phyloP scores from a whole-genome alignment of 2,113 vertebrate genomes.

The Peromyscus californicus region DNA sequence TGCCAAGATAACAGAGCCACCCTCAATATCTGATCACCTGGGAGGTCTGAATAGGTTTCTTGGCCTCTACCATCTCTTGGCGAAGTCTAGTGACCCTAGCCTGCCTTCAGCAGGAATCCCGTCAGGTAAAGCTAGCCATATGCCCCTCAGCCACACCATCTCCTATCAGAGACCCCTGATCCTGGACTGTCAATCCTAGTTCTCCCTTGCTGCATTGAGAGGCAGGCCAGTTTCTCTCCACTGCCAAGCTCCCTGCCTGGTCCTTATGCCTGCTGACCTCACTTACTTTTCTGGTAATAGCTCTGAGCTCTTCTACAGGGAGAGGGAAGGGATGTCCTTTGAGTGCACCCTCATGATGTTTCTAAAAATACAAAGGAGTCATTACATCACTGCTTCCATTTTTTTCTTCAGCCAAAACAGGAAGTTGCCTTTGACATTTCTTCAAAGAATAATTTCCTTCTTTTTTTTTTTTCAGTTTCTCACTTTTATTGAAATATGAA shows the following conservation, averaged over 20 bases:
- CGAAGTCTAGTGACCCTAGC: neutral
- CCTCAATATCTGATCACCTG: neutral
- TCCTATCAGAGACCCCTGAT: neutral
- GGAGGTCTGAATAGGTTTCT: neutral
- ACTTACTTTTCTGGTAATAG: neutral
- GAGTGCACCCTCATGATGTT: neutral
- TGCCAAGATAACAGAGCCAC: neutral
- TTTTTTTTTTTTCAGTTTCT: neutral
- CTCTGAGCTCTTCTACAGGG: neutral
- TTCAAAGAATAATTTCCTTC: neutral
- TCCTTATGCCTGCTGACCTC: neutral
- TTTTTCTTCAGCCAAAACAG: neutral
- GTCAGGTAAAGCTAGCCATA: neutral
- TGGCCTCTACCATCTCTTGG: neutral
- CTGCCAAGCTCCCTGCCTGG: neutral
- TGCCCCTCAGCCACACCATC: neutral
- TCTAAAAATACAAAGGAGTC: neutral
- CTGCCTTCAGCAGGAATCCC: neutral
- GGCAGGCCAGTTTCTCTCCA: neutral
- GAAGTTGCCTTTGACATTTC: neutral
- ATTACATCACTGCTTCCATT: neutral
- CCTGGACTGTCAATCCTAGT: neutral
- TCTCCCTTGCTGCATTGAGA: too few species aligned
- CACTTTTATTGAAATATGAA: neutral
- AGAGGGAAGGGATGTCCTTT: neutral